Conservation (phyloP, 1,140 invertebrate species). For the Chionoecetes opilio region DNA sequence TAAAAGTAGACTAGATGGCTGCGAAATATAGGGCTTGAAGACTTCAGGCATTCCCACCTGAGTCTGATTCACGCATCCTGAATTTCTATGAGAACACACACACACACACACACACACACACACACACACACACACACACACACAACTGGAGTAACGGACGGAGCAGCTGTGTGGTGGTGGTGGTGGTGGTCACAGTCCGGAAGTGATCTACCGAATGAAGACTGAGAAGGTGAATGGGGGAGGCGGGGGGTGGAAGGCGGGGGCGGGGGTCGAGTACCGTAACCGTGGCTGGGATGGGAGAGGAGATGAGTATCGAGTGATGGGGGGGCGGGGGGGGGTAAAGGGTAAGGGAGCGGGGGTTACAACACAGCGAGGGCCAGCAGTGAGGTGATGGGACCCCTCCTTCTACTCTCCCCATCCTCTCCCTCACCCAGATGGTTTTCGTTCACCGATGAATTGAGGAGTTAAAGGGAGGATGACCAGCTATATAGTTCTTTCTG, state of each 20-base stretch:
- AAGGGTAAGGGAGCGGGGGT: not conserved
- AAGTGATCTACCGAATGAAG: conserved; percentile 19
- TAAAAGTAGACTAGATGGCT: too few relatives aligned
- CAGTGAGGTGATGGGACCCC: too few relatives aligned
- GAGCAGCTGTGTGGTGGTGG: conserved; percentile 2
- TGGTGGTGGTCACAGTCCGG: not conserved
- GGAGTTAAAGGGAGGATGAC: not conserved
- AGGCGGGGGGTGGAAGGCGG: too few relatives aligned
- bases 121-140: not conserved
- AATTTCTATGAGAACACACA: not conserved
- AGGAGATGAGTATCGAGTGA: not conserved
- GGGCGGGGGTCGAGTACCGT: not conserved
- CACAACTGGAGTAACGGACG: not conserved
- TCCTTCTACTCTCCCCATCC: too few relatives aligned
- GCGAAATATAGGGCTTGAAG: not conserved
- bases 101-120: conserved; percentile 19
- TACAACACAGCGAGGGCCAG: too few relatives aligned
- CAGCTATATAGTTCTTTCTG: not conserved
- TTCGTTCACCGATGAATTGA: not conserved
- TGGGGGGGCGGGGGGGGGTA: not conserved
- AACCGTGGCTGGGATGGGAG: not conserved
- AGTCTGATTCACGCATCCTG: not conserved
- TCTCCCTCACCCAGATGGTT: not conserved
- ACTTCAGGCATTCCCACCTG: not conserved
- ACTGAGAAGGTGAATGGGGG: not conserved